phyloP scores from a whole-genome alignment of 2,113 vertebrate species.

The Microtus oregoni region DNA sequence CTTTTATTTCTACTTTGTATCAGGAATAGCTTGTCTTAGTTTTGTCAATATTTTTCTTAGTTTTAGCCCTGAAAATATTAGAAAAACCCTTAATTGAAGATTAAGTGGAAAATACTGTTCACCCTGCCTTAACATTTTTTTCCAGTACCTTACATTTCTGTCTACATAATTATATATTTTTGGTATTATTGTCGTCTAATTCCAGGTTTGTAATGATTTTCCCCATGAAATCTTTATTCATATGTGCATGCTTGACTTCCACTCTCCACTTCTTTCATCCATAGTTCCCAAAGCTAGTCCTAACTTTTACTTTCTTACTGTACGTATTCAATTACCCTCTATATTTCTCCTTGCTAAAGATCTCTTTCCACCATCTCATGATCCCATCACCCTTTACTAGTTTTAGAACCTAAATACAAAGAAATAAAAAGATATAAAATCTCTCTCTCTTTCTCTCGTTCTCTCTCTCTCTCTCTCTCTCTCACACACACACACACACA shows the following conservation, averaged over 20 bases:
- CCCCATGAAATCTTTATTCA: not conserved
- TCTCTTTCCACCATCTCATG: not conserved
- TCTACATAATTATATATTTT: not conserved
- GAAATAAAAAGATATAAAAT: not conserved
- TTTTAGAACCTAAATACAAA: not conserved
- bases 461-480: no score
- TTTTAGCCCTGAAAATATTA: not conserved
- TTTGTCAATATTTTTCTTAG: not conserved
- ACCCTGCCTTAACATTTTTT: not conserved
- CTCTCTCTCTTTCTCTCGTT: no score
- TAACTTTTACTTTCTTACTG: not conserved
- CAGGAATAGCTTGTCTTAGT: not conserved
- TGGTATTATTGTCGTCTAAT: not conserved
- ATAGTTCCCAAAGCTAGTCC: not conserved
- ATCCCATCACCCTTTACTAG: not conserved
- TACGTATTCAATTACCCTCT: not conserved
- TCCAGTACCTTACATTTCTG: not conserved
- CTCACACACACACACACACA: fast-evolving
- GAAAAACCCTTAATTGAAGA: not conserved
- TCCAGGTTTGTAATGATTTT: not conserved
- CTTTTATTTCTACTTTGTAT: not conserved
- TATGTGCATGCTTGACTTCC: not conserved
- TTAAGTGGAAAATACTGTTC: not conserved
- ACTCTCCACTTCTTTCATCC: not conserved
- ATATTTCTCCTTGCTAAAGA: not conserved